phyloP scores from a whole-genome alignment of 1,140 invertebrate genomes.

The Antheraea pernyi region DNA sequence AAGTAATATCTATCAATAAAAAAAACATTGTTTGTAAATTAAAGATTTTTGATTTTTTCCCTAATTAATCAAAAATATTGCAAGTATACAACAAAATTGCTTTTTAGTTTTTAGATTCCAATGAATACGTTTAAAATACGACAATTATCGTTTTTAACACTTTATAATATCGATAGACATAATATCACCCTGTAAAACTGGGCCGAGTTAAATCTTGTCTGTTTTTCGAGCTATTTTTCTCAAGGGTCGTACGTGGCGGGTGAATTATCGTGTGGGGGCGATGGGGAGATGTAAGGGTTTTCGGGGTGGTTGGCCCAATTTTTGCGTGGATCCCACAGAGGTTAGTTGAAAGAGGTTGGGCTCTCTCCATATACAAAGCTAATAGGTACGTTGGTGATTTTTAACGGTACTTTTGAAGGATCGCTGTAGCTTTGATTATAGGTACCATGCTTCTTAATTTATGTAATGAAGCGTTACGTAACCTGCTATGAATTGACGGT shows the following conservation, averaged over 20 bases:
- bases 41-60: too few species aligned
- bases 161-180: constrained; percentile 19
- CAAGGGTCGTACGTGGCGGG: constrained; percentile 65
- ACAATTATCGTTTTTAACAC: background rate
- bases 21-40: too few species aligned
- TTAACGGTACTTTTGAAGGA: background rate
- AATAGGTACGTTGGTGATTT: background rate
- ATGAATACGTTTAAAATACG: background rate
- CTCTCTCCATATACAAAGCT: background rate
- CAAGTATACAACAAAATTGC: too few species aligned
- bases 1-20: too few species aligned
- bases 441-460: too few species aligned
- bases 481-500: too few species aligned
- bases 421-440: too few species aligned
- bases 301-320: constrained; percentile 62
- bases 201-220: constrained; percentile 64
- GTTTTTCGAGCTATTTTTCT: constrained; percentile 76
- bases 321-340: constrained; percentile 48
- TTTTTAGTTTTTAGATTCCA: too few species aligned
- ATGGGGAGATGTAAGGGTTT: constrained; percentile 22
- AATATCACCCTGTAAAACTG: constrained; percentile 32
- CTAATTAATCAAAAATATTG: too few species aligned
- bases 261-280: constrained; percentile 51
- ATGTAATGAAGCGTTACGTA: too few species aligned
- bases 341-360: constrained; percentile 48